Percentiles rank a stretch among this genome's conserved stretches.
Evolutionary conservation across 2,888 invertebrate species (phyloP).

Genomic region (Selenia dentaria): DNA sequence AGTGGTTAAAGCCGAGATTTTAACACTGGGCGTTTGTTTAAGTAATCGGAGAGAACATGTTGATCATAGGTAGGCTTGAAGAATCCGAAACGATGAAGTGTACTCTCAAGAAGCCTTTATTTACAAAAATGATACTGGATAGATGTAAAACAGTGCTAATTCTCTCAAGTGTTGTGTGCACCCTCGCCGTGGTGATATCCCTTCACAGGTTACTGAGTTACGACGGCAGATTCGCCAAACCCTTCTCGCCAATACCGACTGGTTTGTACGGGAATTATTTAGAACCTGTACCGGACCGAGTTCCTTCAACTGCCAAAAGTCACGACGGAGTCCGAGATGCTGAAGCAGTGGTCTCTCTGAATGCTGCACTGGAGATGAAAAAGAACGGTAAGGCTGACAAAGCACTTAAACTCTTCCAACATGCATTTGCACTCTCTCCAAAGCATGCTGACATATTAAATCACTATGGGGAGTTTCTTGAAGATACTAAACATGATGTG

Average conservation of each 20-base stretch:
- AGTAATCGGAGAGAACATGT: conserved; percentile 56
- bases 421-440: conserved; percentile 96
- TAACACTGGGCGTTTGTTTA: conserved; percentile 49
- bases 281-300: conserved; percentile 56
- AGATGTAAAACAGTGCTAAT: conserved; percentile 72
- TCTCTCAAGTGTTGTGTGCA: conserved; percentile 73
- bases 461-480: conserved; percentile 96
- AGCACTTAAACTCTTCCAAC: conserved; percentile 94
- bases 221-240: conserved; percentile 65
- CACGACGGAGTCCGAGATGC: conserved; percentile 63
- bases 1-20: conserved; percentile 50
- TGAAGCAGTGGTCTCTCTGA: conserved; percentile 94
- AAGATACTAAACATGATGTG: conserved; percentile 92
- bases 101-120: conserved; percentile 50
- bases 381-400: conserved; percentile 92
- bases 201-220: conserved; percentile 68
- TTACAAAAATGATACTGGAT: conserved; percentile 70
- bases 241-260: conserved; percentile 73
- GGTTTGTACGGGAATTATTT: conserved; percentile 71
- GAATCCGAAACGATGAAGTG: conserved; percentile 66
- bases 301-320: conserved; percentile 40
- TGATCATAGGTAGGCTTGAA: conserved; percentile 67
- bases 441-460: conserved; percentile 96
- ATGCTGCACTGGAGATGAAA: conserved; percentile 94
- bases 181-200: conserved; percentile 69